Base-by-base conservation (phyloP, 1,140 invertebrate genomes). In the Megathymus violae region DNA sequence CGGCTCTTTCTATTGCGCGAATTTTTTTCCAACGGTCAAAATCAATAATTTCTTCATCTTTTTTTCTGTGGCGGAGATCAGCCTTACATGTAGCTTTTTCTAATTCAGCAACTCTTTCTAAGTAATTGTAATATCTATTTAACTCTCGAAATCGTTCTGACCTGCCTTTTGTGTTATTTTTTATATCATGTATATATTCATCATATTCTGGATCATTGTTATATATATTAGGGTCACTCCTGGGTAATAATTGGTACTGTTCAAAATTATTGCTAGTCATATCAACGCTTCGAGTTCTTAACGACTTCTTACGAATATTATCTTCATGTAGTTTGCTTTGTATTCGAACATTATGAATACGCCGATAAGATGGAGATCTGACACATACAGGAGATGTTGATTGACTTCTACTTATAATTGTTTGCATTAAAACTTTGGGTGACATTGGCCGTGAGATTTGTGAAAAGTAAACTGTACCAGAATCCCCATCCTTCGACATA, bases 21-120 rank as follows among this genome's bases (percentile, higher is more conserved):
- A 97, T 92, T 82, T 94, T 94, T 82, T 95, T 96, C 96, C 97
- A 97, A 38, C 95, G 93, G 74, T 97, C 96, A 80, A 96, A 97
- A 91, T 97, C 96, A 69, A 97, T 95, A 16, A 97, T 94, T 74
- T 96, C 95, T 79, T 96, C 95, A 72, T 94, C 93, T 81, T 92
- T 94, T 74, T 94, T 87, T 72, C 95, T 92, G 1, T 95, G 94
- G 48, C 94, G 93, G 27, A 96, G 88, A 72, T 96, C 95, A 60
- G 91, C 92, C 1, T 91, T 93, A 0, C 94, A 96, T 1, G 96
- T 95, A 6, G 94, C 94, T 69, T 93, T 94, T 89, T 97, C 96
- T 25, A 99, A 90, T 65, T 97, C 93, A 0, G 94, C 95, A 43
- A 98, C 94, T 78, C 96, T 93, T 86, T 98, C 97, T 31, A 98